Percentiles rank a stretch among this genome's conserved stretches.
Evolutionary conservation across 2,113 vertebrate genomes (phyloP).

Genomic region (Oreochromis spilurus): DNA sequence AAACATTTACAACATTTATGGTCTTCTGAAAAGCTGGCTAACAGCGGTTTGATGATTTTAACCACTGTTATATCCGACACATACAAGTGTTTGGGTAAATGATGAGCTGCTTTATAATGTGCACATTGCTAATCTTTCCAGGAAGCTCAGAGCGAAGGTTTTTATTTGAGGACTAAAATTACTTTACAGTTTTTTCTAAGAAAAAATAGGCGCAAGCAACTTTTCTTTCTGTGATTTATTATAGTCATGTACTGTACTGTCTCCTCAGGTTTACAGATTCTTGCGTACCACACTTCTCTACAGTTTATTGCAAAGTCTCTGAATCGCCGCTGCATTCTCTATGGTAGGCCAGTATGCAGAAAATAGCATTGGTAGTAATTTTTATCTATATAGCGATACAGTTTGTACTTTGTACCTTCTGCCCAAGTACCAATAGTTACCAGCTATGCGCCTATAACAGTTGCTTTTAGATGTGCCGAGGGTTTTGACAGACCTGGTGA

Average conservation of each 20-base stretch:
- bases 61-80: not conserved
- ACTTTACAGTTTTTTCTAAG: not conserved
- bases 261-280: not conserved
- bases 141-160: not conserved
- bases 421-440: not conserved
- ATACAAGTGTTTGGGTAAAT: not conserved
- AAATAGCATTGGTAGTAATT: too few relatives aligned
- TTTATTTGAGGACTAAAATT: not conserved
- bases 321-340: not conserved
- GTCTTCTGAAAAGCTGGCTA: not conserved
- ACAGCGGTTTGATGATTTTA: not conserved
- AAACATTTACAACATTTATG: not conserved
- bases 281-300: not conserved
- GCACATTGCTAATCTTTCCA: not conserved
- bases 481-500: not conserved
- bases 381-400: too few relatives aligned
- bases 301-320: not conserved
- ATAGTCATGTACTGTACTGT: not conserved
- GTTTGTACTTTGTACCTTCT: not conserved
- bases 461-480: fast-evolving
- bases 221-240: not conserved
- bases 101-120: not conserved
- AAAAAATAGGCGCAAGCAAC: fast-evolving
- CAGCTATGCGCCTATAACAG: not conserved
- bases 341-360: not conserved